Evolutionary conservation across 2,113 vertebrate genomes (phyloP), one percentile per base, ranked within the genome.

Genomic region (Lynx canadensis): DNA sequence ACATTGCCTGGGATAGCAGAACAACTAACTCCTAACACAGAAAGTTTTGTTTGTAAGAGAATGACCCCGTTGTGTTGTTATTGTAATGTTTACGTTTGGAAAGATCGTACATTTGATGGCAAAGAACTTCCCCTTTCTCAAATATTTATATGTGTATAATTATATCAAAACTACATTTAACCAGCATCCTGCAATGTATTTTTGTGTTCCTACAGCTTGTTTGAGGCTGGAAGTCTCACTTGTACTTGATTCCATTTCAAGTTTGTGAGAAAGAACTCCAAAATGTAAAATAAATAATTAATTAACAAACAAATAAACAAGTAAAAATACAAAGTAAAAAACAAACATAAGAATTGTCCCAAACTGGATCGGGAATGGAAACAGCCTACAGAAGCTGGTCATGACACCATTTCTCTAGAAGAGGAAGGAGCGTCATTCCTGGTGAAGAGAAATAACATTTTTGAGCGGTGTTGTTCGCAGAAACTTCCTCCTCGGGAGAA

Each of bases 91-190:
- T 55, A 85, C 55, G 36, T 85, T 76, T 57, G 55, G 50, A 90
- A 90, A 96, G 38, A 38, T 74, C 85, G 76, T 36, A 2, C 23
- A 76, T 85, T 92, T 79, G 50, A 36, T 52, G 66, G 41, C 48
- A 92, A 80, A 69, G 21, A 80, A 80, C 5, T 74, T 79, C 68
- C 1, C 73, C 19, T 89, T 92, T 63, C 85, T 86, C 68, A 76
- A 92, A 45, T 68, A 96, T 85, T 92, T 88, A 50, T 66, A 73
- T 71, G 84, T 89, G 57, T 82, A 48, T 74, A 94, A 81, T 65
- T 15, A 87, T 57, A 12, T 69, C 31, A 16, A 97, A 89, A 65
- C 25, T 55, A 65, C 15, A 71, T 68, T 65, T 74, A 88, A 36
- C 6, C 2, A 76, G 36, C 63, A 74, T 92, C 38, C 10, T 80